Evolutionary conservation across 2,113 vertebrate species (phyloP).

Genomic region (Siniperca knerii): DNA sequence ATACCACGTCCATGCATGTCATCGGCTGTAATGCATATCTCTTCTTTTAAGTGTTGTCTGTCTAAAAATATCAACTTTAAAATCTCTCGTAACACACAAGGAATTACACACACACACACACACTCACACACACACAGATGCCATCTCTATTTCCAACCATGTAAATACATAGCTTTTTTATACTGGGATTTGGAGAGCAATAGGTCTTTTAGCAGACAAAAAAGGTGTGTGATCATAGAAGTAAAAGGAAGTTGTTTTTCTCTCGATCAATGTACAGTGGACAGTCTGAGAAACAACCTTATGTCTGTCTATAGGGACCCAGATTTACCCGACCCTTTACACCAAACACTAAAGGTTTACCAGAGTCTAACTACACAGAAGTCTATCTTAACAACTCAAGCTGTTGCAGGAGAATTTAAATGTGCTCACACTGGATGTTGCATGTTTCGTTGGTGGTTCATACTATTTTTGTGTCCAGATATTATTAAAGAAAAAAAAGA

Average conservation of each 20-base stretch:
- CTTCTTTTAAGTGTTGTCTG: slow-evolving; percentile 61
- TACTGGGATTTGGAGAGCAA: slow-evolving; percentile 80
- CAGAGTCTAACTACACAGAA: slow-evolving; percentile 70
- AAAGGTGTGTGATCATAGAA: slow-evolving; percentile 85
- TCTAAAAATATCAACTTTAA: slow-evolving; percentile 52
- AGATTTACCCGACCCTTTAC: slow-evolving; percentile 63
- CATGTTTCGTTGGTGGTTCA: slow-evolving; percentile 94
- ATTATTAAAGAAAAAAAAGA: slow-evolving; percentile 81
- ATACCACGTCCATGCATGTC: slow-evolving; percentile 64
- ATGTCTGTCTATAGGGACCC: slow-evolving; percentile 56
- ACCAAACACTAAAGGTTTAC: slow-evolving; percentile 73
- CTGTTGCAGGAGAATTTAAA: slow-evolving; percentile 90
- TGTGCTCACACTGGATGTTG: slow-evolving; percentile 96
- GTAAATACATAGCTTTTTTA: slow-evolving; percentile 90
- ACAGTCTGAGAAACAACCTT: slow-evolving; percentile 46
- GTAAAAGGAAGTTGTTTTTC: slow-evolving; percentile 61
- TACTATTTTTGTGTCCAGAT: slow-evolving; percentile 89
- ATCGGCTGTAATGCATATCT: slow-evolving; percentile 39
- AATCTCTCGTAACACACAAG: slow-evolving; percentile 43
- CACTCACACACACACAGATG: slow-evolving; percentile 63
- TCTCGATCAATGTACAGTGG: slow-evolving; percentile 65
- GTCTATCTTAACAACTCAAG: slow-evolving; percentile 80
- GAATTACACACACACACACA: slow-evolving; percentile 49
- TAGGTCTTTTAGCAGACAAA: slow-evolving; percentile 83
- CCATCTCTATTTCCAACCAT: slow-evolving; percentile 87